These are phyloP conservation scores for Lomographa bimaculata DNA, from an alignment of 2,888 invertebrate species.

Conservation along the genomic window DNA sequence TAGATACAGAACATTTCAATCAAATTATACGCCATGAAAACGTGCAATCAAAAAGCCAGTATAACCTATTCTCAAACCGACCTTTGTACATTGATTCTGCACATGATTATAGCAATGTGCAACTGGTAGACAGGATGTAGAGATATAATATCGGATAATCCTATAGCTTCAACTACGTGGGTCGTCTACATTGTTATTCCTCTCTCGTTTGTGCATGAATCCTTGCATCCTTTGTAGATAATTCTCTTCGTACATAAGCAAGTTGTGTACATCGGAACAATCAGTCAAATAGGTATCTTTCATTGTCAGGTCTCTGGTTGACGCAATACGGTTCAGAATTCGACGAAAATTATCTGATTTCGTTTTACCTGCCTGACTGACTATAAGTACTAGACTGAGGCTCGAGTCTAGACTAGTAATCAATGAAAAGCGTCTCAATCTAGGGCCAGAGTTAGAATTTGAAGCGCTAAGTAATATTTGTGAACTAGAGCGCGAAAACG, in stretches of 20 bases:
- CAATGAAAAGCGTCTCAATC: slow-evolving; percentile 9
- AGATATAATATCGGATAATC: slow-evolving; percentile 24
- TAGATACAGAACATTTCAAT: too few species aligned
- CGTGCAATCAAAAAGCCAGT: too few species aligned
- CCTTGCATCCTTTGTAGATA: slow-evolving; percentile 32
- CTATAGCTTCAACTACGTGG: slow-evolving; percentile 25
- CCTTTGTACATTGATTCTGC: slow-evolving; percentile 7
- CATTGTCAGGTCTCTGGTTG: background rate
- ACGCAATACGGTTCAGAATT: slow-evolving; percentile 8
- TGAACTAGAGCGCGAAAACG: background rate
- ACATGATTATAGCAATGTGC: slow-evolving; percentile 15
- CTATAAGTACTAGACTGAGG: slow-evolving; percentile 6
- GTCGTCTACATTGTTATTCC: slow-evolving; percentile 30
- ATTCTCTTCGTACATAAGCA: slow-evolving; percentile 16
- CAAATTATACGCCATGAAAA: too few species aligned
- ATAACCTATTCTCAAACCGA: too few species aligned
- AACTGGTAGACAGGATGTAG: slow-evolving; percentile 27
- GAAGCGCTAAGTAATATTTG: background rate
- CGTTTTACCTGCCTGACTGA: background rate
- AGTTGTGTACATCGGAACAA: slow-evolving; percentile 9
- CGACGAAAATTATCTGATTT: background rate
- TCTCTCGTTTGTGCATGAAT: slow-evolving; percentile 28
- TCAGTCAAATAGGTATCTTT: background rate
- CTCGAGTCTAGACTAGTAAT: slow-evolving; percentile 13
- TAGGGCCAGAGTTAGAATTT: slow-evolving; percentile 2